Conservation (phyloP, 2,113 vertebrate species). For the Mobula hypostoma region DNA sequence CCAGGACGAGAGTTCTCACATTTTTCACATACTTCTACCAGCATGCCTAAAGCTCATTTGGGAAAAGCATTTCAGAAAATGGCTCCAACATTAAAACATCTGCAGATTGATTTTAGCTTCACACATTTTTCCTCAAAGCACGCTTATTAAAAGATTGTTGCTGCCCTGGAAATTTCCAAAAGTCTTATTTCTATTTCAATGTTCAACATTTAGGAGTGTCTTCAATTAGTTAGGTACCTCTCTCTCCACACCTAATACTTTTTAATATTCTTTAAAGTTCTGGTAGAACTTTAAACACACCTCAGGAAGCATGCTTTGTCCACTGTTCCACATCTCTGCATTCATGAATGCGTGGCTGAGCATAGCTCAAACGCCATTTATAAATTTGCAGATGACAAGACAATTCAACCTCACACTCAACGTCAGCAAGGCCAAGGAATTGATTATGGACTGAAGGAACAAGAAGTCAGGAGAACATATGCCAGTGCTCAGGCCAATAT, state of each 20-base stretch:
- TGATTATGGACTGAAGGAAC: too few species aligned
- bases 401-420: too few species aligned
- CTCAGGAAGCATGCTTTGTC: too few species aligned
- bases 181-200: not conserved
- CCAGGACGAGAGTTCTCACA: not conserved
- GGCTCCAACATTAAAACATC: not conserved
- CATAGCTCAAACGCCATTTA: too few species aligned
- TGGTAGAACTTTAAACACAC: too few species aligned
- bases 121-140: not conserved
- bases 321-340: too few species aligned
- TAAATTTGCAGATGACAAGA: too few species aligned
- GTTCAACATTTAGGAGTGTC: not conserved
- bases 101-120: not conserved
- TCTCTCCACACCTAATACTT: not conserved
- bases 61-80: not conserved
- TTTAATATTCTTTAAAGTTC: not conserved
- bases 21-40: constrained; percentile 2
- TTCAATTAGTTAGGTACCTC: not conserved
- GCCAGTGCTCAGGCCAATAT: too few species aligned
- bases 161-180: not conserved
- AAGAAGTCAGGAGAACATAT: too few species aligned
- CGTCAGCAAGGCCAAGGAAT: too few species aligned
- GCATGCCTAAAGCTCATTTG: not conserved
- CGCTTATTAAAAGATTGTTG: not conserved
- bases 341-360: too few species aligned